phyloP scores from a whole-genome alignment of 2,797 vertebrate genomes.

The Halcyon smyrnensis region DNA sequence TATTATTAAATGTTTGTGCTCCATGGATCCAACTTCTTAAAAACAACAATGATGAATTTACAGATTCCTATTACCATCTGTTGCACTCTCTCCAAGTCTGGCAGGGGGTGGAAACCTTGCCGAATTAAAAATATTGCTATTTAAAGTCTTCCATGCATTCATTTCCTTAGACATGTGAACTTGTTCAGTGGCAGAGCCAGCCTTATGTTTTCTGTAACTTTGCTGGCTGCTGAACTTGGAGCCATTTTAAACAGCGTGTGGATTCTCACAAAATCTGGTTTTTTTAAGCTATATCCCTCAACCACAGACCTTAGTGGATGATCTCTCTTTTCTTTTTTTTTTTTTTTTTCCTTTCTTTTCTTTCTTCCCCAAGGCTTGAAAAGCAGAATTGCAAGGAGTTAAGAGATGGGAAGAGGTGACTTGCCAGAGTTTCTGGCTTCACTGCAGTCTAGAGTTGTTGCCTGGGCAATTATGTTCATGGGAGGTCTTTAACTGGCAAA shows the following conservation, averaged over 20 bases:
- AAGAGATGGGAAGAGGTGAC: constrained; percentile 12
- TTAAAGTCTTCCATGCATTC: constrained; percentile 43
- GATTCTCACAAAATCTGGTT: neutral
- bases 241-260: neutral
- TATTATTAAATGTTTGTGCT: constrained; percentile 71
- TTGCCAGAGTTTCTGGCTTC: constrained; percentile 69
- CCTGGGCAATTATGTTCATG: constrained; percentile 69
- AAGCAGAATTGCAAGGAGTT: constrained; percentile 36
- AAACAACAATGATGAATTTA: constrained; percentile 63
- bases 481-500: constrained; percentile 77
- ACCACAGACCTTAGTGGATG: neutral
- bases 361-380: neutral
- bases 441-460: constrained; percentile 48
- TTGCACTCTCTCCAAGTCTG: constrained; percentile 34
- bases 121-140: constrained; percentile 47
- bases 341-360: rapidly evolving
- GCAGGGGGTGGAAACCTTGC: constrained; percentile 53
- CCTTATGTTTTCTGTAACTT: constrained; percentile 23
- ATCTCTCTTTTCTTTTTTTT: neutral
- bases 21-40: constrained; percentile 38
- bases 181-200: constrained; percentile 9
- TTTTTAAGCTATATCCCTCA: neutral
- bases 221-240: constrained; percentile 34
- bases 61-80: constrained; percentile 51
- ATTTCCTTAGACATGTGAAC: constrained; percentile 52